Conservation (phyloP, 2,888 invertebrate species). For the Barypeithes pellucidus region DNA sequence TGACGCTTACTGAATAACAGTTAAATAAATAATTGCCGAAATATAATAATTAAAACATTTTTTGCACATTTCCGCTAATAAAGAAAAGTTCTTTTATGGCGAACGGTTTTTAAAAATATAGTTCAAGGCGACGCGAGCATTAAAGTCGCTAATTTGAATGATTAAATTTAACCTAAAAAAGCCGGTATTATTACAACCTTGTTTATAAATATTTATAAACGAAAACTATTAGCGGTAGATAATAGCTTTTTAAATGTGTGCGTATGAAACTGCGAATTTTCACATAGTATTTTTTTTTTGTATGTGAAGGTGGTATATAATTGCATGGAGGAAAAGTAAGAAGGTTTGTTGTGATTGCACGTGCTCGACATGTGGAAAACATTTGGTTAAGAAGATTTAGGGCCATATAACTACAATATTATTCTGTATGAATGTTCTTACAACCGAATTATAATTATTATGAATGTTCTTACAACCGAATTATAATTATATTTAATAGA, state of each 20-base stretch:
- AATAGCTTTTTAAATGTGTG: constrained; percentile 19
- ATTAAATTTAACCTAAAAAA: constrained; percentile 45
- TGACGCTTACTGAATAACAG: too few relatives aligned
- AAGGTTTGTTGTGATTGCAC: neutral
- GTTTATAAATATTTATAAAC: constrained; percentile 35
- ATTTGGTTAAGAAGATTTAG: too few relatives aligned
- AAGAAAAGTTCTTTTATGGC: constrained; percentile 26
- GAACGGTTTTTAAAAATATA: constrained; percentile 32
- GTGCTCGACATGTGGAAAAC: neutral
- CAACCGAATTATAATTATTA: too few relatives aligned
- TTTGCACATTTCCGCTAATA: constrained; percentile 38
- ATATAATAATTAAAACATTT: constrained; percentile 14
- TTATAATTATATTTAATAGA: too few relatives aligned
- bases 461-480: too few relatives aligned
- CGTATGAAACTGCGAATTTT: constrained; percentile 9
- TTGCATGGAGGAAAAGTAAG: neutral
- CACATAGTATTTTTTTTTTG: constrained; percentile 12
- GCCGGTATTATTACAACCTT: constrained; percentile 19
- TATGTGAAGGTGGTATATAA: constrained; percentile 9
- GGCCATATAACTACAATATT: too few relatives aligned
- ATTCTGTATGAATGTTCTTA: too few relatives aligned
- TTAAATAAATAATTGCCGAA: constrained; percentile 4
- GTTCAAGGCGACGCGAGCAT: constrained; percentile 30
- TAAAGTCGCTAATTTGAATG: constrained; percentile 34
- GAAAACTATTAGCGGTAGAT: constrained; percentile 25